A percentile compares a stretch with the other conserved stretches of the same genome.
phyloP scores from a whole-genome alignment of 1,140 invertebrate genomes.

The Cotesia typhae region DNA sequence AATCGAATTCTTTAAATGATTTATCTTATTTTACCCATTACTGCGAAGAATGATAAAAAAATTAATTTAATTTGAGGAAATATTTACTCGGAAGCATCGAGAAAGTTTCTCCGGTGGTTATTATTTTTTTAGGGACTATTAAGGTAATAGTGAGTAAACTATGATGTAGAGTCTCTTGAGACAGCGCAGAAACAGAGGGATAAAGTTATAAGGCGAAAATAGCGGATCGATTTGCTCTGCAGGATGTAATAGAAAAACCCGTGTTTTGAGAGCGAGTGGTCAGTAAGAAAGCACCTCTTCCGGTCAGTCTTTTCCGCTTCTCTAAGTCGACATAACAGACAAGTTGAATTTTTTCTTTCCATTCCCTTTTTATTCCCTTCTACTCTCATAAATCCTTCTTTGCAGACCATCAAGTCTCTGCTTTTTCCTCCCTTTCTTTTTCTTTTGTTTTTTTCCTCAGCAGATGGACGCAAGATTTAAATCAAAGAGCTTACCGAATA shows the following conservation, averaged over 20 bases:
- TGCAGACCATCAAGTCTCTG: constrained; percentile 2
- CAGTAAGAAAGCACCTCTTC: constrained; percentile 10
- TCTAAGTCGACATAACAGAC: constrained; percentile 35
- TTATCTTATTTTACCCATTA: too few species aligned
- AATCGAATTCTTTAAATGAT: too few species aligned
- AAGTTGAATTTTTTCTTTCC: constrained; percentile 29
- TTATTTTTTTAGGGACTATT: constrained; percentile 30
- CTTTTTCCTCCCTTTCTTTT: background rate
- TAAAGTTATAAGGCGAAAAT: constrained; percentile 7
- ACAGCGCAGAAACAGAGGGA: background rate
- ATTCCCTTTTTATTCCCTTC: constrained; percentile 9
- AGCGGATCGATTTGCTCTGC: constrained; percentile 1
- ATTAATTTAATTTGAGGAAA: too few species aligned
- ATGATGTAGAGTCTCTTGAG: constrained; percentile 35
- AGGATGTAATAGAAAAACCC: constrained; percentile 14
- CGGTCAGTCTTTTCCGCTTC: constrained; percentile 25
- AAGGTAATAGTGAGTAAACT: constrained; percentile 42
- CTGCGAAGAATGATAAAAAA: too few species aligned
- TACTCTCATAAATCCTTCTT: constrained; percentile 16
- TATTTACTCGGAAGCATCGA: too few species aligned
- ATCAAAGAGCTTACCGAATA: constrained; percentile 27
- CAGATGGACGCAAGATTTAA: background rate
- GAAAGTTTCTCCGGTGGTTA: background rate
- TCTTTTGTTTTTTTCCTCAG: background rate
- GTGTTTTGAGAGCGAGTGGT: constrained; percentile 11